Evolutionary conservation across 2,888 invertebrate species (phyloP), one percentile per base, ranked within the genome.

Genomic region (Ceraclea dissimilis): DNA sequence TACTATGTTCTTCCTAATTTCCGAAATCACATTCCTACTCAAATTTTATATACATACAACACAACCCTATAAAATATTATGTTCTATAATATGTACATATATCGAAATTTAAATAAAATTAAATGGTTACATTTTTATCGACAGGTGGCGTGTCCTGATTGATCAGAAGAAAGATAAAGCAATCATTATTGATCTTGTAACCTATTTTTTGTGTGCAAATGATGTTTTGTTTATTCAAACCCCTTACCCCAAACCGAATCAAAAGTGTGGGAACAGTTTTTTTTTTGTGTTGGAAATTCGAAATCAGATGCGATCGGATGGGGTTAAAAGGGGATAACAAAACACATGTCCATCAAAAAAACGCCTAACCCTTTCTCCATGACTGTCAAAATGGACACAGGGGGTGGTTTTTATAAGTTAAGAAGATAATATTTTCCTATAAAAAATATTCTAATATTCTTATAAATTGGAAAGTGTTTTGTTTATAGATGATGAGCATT

Each of bases 291-390:
- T 26, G 4, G 10, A 26, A 26, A 4, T 39, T 39, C 13, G 2
- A 16, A 39, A 39, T 39, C 13, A 39, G 39, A 16, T n/a, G 16
- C 4, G 39, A 39, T 39, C 13, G 13, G 39, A 16, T n/a, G 16
- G 13, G 39, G 39, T 39, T 39, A n/a, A 39, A 39, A 5, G 16
- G 4, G 13, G 5, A 39, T 13, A 39, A 39, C 16, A 16, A 39
- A 39, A 39, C 39, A 39, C 39, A 39, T 39, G 39, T 39, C 39
- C n/a, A 39, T 39, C 39, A 39, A 39, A 39, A 39, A 39, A 39
- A 39, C 13, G 39, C 16, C n/a, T 16, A 39, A 39, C 39, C 39
- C 39, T 39, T 39, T 39, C 39, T 13, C 26, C 26, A 26, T 10
- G 26, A 26, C 26, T 26, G 26, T 26, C 26, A 6, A 26, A 26